These are phyloP conservation scores for Strongylocentrotus purpuratus DNA, from an alignment of 35 echinoderm and acorn worm species.

Conservation along the genomic window DNA sequence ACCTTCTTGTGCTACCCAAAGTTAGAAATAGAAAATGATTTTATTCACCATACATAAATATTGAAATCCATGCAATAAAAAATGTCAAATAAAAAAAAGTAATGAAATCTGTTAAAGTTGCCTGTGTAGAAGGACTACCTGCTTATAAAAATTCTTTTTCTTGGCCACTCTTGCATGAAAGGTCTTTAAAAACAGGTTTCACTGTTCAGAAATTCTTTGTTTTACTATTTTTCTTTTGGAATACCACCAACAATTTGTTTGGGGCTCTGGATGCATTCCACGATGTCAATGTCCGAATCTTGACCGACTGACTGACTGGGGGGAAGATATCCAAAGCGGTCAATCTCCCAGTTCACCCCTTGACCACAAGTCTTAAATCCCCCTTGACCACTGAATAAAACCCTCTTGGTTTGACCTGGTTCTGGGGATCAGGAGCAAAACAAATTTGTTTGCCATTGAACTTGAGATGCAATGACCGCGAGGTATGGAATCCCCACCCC, in stretches of 20 bases:
- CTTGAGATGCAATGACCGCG: background rate
- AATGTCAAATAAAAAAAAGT: no score
- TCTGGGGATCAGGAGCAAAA: background rate
- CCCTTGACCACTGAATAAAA: background rate
- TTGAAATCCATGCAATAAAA: no score
- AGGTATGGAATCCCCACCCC: background rate
- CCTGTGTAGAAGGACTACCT: no score
- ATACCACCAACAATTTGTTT: background rate
- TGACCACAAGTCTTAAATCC: background rate
- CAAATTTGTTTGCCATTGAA: background rate
- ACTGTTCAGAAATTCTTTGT: no score
- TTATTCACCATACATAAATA: no score
- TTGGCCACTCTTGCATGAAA: no score
- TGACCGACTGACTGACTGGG: background rate
- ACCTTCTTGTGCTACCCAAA: no score
- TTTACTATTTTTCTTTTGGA: no score
- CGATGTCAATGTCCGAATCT: background rate
- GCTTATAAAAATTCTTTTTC: no score
- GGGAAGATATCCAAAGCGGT: background rate
- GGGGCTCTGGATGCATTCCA: background rate
- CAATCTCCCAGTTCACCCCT: background rate
- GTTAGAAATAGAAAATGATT: no score
- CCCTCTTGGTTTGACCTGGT: background rate
- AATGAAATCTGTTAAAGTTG: no score
- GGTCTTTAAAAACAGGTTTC: no score